These are phyloP conservation scores for Sorex araneus DNA, from an alignment of 2,113 vertebrate genomes.

Conservation along the genomic window DNA sequence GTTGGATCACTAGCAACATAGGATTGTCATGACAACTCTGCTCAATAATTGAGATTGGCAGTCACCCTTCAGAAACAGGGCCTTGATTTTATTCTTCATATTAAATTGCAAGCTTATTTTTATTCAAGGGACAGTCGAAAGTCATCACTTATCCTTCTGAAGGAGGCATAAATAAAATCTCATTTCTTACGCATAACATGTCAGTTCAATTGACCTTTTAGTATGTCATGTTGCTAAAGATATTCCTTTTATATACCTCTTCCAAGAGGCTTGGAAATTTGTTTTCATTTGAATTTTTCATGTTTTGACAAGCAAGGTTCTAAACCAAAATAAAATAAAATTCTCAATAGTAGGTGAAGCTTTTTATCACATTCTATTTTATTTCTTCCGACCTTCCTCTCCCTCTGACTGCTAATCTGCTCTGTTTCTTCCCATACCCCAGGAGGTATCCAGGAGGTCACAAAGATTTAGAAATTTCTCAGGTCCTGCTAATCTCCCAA, in stretches of 20 bases:
- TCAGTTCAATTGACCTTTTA: conserved; percentile 32
- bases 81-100: not conserved
- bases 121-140: conserved; percentile 53
- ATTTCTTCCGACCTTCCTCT: rapidly evolving
- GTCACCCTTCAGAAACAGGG: not conserved
- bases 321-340: conserved; percentile 72
- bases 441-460: conserved; percentile 76
- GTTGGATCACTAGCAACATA: not conserved
- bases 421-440: conserved; percentile 69
- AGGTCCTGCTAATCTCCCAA: not conserved
- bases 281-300: conserved; percentile 77
- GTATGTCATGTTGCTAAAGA: conserved; percentile 41
- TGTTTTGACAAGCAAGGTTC: conserved; percentile 68
- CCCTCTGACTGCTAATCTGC: conserved; percentile 54
- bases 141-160: conserved; percentile 24
- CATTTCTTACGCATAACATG: not conserved
- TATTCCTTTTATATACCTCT: conserved; percentile 66
- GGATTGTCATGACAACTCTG: not conserved
- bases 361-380: conserved; percentile 52
- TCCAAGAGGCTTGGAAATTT: conserved; percentile 78
- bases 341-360: conserved; percentile 75
- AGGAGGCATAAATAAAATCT: conserved; percentile 51
- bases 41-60: conserved; percentile 16
- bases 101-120: not conserved
- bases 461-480: conserved; percentile 58